These are phyloP conservation scores for Bradypodion ventrale DNA, from an alignment of 2,797 vertebrate genomes.

Conservation along the genomic window DNA sequence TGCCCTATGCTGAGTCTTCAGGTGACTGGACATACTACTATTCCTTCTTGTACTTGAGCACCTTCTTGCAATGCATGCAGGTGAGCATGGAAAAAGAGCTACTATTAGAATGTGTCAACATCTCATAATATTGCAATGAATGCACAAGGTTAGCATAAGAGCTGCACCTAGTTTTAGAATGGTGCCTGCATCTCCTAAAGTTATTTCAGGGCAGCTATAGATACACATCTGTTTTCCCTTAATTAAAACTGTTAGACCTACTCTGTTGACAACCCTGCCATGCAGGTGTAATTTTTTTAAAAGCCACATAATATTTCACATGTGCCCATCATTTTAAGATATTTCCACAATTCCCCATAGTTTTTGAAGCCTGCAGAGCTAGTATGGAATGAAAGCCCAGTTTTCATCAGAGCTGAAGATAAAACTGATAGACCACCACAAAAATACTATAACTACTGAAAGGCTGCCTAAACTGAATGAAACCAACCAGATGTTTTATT, in stretches of 20 bases:
- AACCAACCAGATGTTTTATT: slow-evolving; percentile 54
- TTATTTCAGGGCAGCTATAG: background rate
- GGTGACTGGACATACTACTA: no score
- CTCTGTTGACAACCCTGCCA: background rate
- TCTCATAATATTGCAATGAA: background rate
- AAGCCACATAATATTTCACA: slow-evolving; percentile 43
- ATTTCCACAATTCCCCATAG: slow-evolving; percentile 50
- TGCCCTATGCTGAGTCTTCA: no score
- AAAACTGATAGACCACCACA: slow-evolving; percentile 60
- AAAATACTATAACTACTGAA: slow-evolving; percentile 53
- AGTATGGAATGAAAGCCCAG: slow-evolving; percentile 39
- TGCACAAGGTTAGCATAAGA: background rate
- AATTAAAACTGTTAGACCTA: background rate
- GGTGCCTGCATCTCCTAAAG: background rate
- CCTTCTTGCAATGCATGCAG: no score
- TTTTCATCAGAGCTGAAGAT: slow-evolving; percentile 58
- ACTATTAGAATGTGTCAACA: background rate
- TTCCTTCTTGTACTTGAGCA: no score
- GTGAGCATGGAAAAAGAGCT: background rate
- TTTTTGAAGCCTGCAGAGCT: slow-evolving; percentile 52
- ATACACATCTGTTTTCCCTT: background rate
- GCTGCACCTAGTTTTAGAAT: background rate
- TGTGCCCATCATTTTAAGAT: slow-evolving; percentile 40
- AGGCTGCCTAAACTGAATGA: slow-evolving; percentile 52
- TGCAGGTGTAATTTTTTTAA: background rate